A percentile compares a stretch with the other conserved stretches of the same genome.
Evolutionary conservation across 2,888 invertebrate genomes (phyloP).

Genomic region (Calliopum simillimum): DNA sequence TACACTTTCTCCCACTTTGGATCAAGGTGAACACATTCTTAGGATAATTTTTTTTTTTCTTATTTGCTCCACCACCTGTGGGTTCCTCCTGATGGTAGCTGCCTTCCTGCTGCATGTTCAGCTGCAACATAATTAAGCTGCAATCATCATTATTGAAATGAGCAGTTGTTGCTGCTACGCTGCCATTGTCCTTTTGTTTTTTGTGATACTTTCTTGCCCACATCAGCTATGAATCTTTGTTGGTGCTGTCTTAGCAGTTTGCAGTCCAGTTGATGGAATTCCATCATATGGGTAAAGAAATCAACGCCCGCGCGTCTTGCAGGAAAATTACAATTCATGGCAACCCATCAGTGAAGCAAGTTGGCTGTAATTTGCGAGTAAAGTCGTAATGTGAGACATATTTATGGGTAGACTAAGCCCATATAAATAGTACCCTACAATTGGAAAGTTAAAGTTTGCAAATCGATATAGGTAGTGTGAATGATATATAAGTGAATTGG

Average conservation of each 20-base stretch:
- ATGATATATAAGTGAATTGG: too few relatives aligned
- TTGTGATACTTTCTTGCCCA: not conserved
- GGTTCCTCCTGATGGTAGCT: constrained; percentile 42
- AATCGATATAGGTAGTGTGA: too few relatives aligned
- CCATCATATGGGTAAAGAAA: constrained; percentile 23
- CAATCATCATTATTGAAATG: constrained; percentile 64
- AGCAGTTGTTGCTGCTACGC: constrained; percentile 42
- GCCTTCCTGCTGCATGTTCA: constrained; percentile 42
- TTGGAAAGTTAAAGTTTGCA: too few relatives aligned
- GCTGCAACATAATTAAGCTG: constrained; percentile 65
- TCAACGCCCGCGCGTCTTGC: constrained; percentile 44
- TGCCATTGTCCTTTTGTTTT: constrained; percentile 8
- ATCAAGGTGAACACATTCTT: too few relatives aligned
- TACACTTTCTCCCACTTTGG: too few relatives aligned
- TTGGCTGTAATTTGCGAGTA: constrained; percentile 8
- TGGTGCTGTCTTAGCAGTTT: constrained; percentile 45
- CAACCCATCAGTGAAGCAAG: not conserved
- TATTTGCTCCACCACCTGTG: not conserved
- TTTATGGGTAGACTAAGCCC: too few relatives aligned
- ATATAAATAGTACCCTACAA: too few relatives aligned
- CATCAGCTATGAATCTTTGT: constrained; percentile 22
- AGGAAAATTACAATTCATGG: constrained; percentile 12
- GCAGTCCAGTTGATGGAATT: constrained; percentile 32
- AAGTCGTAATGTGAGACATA: too few relatives aligned
- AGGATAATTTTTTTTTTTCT: too few relatives aligned